Evolutionary conservation across 1,140 invertebrate genomes (phyloP), one percentile per base, ranked within the genome.

Genomic region (Heliconius hermathena): DNA sequence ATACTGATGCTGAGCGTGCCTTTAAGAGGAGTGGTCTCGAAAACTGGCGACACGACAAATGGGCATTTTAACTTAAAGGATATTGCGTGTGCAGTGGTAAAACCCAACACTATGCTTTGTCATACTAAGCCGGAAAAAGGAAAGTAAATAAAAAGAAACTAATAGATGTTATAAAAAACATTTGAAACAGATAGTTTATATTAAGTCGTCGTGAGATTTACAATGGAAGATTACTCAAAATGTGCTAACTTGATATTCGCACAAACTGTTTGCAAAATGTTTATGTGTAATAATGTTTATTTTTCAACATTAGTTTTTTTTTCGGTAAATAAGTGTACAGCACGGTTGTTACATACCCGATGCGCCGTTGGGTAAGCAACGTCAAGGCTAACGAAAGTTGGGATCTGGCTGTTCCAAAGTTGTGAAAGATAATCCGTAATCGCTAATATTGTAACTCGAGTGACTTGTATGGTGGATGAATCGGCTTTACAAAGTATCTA

Each of bases 341-440:
- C 20, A 76, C 74, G 38, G 13, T 76, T 8, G 74, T 36, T 38
- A 54, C 33, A 75, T 76, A 26, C 60, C 4, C 11, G 60, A 66
- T 66, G 60, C 11, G 60, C 57, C 29, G 36, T 76, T 71, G 74
- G 8, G 74, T 13, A 76, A 76, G 71, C 8, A 66, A 54, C 46
- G 1, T 46, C 74, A 71, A 76, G 74, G 74, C 74, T 46, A 29
- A 70, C 9, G 74, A 76, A 76, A 76, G 57, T 76, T 70, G 41
- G 41, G 74, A 66, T 46, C 26, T 60, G n/a, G 2, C 74, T 75
- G 26, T 22, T 66, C 54, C 54, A 52, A 74, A 41, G 74, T 75
- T 54, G 29, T 75, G 74, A 75, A 75, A 66, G 74, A 18, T 66
- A 36, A 41, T 66, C 60, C 60, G 60, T 66, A 66, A 66, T 66